Percentiles rank a stretch among this genome's conserved stretches.
These are phyloP conservation scores for Bombylius major DNA, from an alignment of 2,888 invertebrate genomes.

Conservation along the genomic window DNA sequence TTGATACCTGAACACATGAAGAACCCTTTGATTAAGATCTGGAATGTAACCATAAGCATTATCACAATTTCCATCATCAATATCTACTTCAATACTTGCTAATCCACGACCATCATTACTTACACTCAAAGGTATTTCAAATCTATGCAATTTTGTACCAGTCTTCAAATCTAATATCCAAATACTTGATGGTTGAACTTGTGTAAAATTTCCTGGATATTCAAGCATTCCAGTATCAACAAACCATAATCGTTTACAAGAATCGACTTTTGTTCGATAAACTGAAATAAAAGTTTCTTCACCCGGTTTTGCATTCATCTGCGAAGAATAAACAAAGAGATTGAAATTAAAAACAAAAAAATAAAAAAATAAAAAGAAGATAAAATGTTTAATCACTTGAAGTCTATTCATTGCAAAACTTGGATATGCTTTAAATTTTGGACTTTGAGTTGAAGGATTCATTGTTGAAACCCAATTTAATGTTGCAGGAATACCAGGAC, in stretches of 20 bases:
- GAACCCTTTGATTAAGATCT: slow-evolving; percentile 24
- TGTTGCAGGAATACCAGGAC: slow-evolving; percentile 49
- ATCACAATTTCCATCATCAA: slow-evolving; percentile 42
- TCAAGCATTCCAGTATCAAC: slow-evolving; percentile 64
- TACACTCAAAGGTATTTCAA: slow-evolving; percentile 34
- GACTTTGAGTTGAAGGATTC: slow-evolving; percentile 19
- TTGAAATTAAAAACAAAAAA: too few relatives aligned
- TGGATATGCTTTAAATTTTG: slow-evolving; percentile 31
- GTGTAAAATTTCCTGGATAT: slow-evolving; percentile 39
- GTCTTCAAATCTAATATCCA: slow-evolving; percentile 54
- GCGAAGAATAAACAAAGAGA: neutral
- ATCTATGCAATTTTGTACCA: slow-evolving; percentile 45
- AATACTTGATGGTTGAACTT: slow-evolving; percentile 47
- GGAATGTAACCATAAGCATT: slow-evolving; percentile 60
- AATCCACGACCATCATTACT: slow-evolving; percentile 40
- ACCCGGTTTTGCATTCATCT: slow-evolving; percentile 14
- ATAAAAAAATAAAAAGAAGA: neutral
- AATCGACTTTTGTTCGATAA: slow-evolving; percentile 56
- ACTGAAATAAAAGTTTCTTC: slow-evolving; percentile 45
- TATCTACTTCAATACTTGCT: slow-evolving; percentile 58
- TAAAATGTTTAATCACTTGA: slow-evolving; percentile 12
- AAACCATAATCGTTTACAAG: slow-evolving; percentile 63
- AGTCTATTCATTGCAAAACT: slow-evolving; percentile 26
- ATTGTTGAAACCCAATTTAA: slow-evolving; percentile 38
- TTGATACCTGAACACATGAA: slow-evolving; percentile 34